These are phyloP conservation scores for Epistrophe grossulariae DNA, from an alignment of 2,888 invertebrate species.

Conservation along the genomic window DNA sequence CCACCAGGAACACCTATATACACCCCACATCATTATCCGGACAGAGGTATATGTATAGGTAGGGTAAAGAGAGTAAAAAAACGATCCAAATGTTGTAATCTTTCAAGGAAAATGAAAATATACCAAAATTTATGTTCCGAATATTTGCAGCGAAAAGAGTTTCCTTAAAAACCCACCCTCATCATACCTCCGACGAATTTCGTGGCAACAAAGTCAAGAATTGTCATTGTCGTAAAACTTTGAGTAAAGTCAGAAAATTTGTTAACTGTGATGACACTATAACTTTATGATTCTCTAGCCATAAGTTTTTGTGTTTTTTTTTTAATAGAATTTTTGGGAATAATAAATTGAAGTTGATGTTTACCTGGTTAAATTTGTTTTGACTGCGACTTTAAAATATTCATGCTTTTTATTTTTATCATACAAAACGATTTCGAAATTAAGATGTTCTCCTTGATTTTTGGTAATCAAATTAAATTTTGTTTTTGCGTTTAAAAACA, in stretches of 20 bases:
- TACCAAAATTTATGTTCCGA: constrained; percentile 10
- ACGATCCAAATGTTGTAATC: constrained; percentile 7
- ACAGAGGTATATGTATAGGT: neutral
- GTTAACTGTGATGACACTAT: constrained; percentile 55
- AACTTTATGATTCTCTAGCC: constrained; percentile 54
- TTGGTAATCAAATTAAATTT: neutral
- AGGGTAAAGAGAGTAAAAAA: neutral
- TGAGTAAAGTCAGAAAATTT: constrained; percentile 63
- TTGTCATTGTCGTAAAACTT: constrained; percentile 47
- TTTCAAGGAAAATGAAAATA: constrained; percentile 14
- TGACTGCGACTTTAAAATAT: neutral
- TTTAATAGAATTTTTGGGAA: constrained; percentile 32
- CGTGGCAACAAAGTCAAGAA: constrained; percentile 65
- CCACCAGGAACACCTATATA: neutral
- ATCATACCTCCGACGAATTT: neutral
- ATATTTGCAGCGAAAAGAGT: constrained; percentile 18
- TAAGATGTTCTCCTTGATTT: neutral
- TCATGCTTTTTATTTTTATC: neutral
- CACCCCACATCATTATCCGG: neutral
- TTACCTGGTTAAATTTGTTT: neutral
- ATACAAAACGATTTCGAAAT: neutral
- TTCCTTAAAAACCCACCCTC: neutral
- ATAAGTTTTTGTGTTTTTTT: constrained; percentile 58
- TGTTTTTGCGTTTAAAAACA: no score
- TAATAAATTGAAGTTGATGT: constrained; percentile 27